These are phyloP conservation scores for Bombyx huttoni DNA, from an alignment of 2,888 invertebrate genomes.

Conservation along the genomic window DNA sequence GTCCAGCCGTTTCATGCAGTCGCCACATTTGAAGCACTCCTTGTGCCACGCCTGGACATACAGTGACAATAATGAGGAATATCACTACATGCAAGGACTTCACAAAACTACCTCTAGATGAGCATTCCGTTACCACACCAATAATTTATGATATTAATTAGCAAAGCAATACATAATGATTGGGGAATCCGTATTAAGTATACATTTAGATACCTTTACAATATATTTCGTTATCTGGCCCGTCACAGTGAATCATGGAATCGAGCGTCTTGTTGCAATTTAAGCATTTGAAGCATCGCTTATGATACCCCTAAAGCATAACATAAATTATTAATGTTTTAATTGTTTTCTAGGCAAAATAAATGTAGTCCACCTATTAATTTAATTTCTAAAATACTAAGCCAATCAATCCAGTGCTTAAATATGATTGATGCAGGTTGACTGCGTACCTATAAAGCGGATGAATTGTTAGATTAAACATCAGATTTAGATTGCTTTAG, in stretches of 20 bases:
- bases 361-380: background rate
- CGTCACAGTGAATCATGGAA: conserved; percentile 92
- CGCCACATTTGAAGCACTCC: conserved; percentile 94
- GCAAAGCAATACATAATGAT: conserved; percentile 21
- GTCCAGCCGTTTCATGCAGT: conserved; percentile 89
- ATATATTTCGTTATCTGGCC: conserved; percentile 92
- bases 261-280: conserved; percentile 88
- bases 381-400: background rate
- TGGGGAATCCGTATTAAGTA: conserved; percentile 17
- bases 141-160: conserved; percentile 42
- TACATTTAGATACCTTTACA: conserved; percentile 82
- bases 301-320: conserved; percentile 85
- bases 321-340: conserved; percentile 15
- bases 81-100: conserved; percentile 41
- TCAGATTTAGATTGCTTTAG: conserved; percentile 6
- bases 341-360: background rate
- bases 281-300: conserved; percentile 90
- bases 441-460: background rate
- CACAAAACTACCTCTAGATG: conserved; percentile 19
- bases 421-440: background rate
- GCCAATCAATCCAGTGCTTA: background rate
- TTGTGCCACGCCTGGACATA: conserved; percentile 88
- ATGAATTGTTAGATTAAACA: background rate
- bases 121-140: conserved; percentile 54
- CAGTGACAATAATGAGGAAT: conserved; percentile 43